Conservation (phyloP, 1,140 invertebrate genomes). For the Pomacea maculata region DNA sequence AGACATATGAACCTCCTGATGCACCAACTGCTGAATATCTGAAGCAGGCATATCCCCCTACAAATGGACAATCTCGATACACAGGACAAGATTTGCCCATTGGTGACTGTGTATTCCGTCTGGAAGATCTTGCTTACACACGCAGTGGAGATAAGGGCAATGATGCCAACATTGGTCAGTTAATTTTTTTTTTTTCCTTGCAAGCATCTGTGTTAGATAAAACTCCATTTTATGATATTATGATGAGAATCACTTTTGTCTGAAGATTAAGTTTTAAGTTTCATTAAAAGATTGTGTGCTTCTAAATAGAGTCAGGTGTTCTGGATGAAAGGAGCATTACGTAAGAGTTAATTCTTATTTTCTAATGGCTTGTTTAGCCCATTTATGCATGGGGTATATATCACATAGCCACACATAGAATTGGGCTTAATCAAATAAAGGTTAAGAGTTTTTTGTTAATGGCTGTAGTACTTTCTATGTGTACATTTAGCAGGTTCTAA, state of each 20-base stretch:
- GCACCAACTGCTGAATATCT: constrained; percentile 44
- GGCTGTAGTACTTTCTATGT: no score
- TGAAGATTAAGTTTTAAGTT: neutral
- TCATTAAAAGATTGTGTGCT: neutral
- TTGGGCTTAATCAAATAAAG: no score
- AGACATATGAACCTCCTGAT: constrained; percentile 36
- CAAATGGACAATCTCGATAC: constrained; percentile 16
- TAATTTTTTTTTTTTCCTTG: neutral
- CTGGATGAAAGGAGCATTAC: no score
- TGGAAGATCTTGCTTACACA: constrained; percentile 68
- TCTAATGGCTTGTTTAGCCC: neutral
- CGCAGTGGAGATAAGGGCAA: constrained; percentile 71
- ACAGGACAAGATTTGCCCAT: constrained; percentile 20
- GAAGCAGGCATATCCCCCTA: constrained; percentile 23
- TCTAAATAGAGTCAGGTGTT: neutral
- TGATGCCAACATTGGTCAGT: constrained; percentile 66
- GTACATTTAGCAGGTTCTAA: no score
- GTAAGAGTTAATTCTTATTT: neutral
- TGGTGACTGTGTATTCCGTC: constrained; percentile 59
- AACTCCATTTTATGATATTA: neutral
- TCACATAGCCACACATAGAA: no score
- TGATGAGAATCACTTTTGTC: neutral
- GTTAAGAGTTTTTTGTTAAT: no score
- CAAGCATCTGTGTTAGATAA: neutral
- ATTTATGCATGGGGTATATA: neutral